These are phyloP conservation scores for Drosophila biarmipes DNA, from an alignment of 1,140 invertebrate genomes.

Conservation along the genomic window DNA sequence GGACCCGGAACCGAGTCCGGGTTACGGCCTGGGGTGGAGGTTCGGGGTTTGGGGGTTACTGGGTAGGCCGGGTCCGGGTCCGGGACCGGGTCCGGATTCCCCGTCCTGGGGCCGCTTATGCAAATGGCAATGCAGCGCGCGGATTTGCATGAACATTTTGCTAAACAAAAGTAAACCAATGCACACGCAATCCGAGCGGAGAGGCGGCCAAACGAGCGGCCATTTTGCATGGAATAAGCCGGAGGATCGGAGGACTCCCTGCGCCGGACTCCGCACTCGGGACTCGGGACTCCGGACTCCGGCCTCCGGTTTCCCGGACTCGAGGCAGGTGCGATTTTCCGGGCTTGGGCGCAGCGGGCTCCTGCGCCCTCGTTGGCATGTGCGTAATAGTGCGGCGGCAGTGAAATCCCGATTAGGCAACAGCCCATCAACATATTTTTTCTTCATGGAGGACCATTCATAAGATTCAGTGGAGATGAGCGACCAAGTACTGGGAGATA, in stretches of 20 bases:
- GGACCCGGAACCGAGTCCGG: constrained; percentile 23
- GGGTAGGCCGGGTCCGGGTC: not conserved
- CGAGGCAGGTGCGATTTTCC: constrained; percentile 12
- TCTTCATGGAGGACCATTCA: not conserved
- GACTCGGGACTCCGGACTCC: not conserved
- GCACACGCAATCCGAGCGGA: constrained; percentile 43
- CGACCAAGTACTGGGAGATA: not conserved
- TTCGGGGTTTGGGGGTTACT: not conserved
- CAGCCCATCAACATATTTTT: constrained; percentile 1
- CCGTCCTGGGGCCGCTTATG: constrained; percentile 57
- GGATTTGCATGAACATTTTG: constrained; percentile 59
- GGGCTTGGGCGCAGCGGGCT: no score
- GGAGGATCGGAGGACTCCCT: constrained; percentile 12
- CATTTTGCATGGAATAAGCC: constrained; percentile 45
- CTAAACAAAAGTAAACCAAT: constrained; percentile 61
- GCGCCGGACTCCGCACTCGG: not conserved
- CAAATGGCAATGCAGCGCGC: constrained; percentile 56
- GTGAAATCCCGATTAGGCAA: not conserved
- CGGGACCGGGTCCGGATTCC: not conserved
- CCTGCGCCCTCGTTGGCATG: constrained; percentile 13
- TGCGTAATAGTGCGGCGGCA: constrained; percentile 24
- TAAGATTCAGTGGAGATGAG: not conserved
- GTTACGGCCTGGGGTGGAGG: not conserved
- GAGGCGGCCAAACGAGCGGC: constrained; percentile 14
- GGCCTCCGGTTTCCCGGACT: not conserved